A percentile compares a stretch with the other conserved stretches of the same genome.
These are phyloP conservation scores for Brachionus manjavacas DNA, from an alignment of 1,140 invertebrate genomes.

Conservation along the genomic window DNA sequence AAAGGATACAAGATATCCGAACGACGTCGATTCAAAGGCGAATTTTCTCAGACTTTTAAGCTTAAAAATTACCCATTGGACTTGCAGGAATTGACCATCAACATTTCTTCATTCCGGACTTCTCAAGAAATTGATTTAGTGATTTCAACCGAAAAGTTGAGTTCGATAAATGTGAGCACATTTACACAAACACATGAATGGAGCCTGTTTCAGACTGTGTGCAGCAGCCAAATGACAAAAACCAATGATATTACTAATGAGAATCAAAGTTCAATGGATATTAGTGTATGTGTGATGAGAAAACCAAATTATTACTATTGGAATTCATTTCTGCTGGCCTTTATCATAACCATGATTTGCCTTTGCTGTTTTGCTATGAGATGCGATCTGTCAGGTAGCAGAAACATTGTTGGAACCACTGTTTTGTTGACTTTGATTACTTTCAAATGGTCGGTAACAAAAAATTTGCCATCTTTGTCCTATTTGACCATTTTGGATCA, in stretches of 20 bases:
- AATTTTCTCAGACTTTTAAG: slow-evolving; percentile 22
- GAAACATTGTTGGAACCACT: slow-evolving; percentile 15
- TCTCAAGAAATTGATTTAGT: background rate
- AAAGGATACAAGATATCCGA: slow-evolving; percentile 9
- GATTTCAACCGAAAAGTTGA: background rate
- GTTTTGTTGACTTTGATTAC: slow-evolving; percentile 14
- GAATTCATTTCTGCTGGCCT: slow-evolving; percentile 10
- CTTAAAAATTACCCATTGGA: slow-evolving; percentile 24
- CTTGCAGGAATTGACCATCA: background rate
- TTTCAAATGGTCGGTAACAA: slow-evolving; percentile 31
- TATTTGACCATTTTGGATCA: slow-evolving; percentile 31
- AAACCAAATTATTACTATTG: slow-evolving; percentile 30
- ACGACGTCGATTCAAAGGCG: background rate
- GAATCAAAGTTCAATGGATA: background rate
- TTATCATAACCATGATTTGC: slow-evolving; percentile 27
- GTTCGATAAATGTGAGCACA: background rate
- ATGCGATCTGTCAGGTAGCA: background rate
- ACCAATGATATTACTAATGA: background rate
- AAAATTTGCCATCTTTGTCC: background rate
- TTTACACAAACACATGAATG: slow-evolving; percentile 33
- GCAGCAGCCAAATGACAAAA: background rate
- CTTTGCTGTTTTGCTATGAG: slow-evolving; percentile 4
- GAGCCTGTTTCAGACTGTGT: background rate
- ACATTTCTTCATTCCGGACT: background rate
- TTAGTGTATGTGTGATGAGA: slow-evolving; percentile 14